phyloP scores from a whole-genome alignment of 2,797 vertebrate genomes.

The Fistularia commersonii region DNA sequence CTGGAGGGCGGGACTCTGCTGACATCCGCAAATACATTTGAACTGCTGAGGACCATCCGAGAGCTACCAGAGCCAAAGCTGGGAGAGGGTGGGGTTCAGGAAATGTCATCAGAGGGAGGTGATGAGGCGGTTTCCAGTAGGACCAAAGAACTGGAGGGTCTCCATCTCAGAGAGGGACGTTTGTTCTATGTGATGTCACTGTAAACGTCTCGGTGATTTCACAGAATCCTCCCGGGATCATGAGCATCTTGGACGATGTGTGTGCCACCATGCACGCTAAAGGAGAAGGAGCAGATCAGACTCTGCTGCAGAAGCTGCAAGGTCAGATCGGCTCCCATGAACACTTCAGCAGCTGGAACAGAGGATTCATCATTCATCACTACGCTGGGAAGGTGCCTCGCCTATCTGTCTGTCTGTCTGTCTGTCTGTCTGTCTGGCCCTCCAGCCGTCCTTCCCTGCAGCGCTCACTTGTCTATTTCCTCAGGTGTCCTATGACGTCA shows the following conservation, averaged over 20 bases:
- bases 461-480: background rate
- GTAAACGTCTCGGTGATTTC: background rate
- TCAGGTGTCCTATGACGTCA: conserved; percentile 77
- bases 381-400: conserved; percentile 80
- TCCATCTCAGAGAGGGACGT: too few relatives aligned
- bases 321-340: conserved; percentile 74
- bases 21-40: too few relatives aligned
- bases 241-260: conserved; percentile 83
- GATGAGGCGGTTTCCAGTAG: background rate
- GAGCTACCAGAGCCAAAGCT: too few relatives aligned
- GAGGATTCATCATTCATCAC: conserved; percentile 81
- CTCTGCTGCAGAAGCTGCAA: conserved; percentile 82
- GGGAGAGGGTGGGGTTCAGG: too few relatives aligned
- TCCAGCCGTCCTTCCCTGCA: too few relatives aligned
- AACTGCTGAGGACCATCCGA: too few relatives aligned
- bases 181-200: background rate
- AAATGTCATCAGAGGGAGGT: too few relatives aligned
- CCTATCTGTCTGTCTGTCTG: background rate
- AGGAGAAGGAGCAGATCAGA: conserved; percentile 82
- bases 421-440: too few relatives aligned
- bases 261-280: conserved; percentile 86
- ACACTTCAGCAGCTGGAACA: conserved; percentile 85
- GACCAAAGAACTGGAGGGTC: background rate
- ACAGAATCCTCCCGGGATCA: conserved; percentile 79
- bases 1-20: background rate